Evolutionary conservation across 2,797 vertebrate genomes (phyloP), one percentile per base, ranked within the genome.

Genomic region (Phrynocephalus forsythii): DNA sequence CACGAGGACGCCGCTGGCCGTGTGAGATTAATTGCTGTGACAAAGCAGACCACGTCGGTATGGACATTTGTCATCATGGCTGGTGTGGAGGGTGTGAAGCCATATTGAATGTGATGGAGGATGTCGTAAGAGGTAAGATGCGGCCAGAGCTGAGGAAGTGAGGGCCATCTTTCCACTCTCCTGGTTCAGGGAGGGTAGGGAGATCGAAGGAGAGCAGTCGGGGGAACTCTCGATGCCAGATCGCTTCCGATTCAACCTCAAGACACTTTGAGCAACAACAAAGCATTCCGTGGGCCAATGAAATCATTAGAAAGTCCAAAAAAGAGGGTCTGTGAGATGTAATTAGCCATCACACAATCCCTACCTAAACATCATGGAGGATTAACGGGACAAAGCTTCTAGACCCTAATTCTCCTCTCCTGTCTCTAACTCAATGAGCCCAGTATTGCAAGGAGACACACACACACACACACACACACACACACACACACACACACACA

Each of bases 271-370:
- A 15, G 16, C 5, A 56, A 85, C 77, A 88, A 85, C 90, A 79
- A 13, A n/a, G 86, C 9, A 3, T 69, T 85, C 71, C 83, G 24
- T 38, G 77, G 38, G 5, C 56, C 90, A 90, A 76, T 82, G 63
- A 75, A 87, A 87, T 79, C 76, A 85, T 86, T 26, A 26, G 30
- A 30, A 73, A 15, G 79, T 24, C 38, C 2, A 56, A 86, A 85
- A 9, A 6, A 16, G 8, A 6, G 86, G 67, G 52, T 33, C 26
- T 66, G 50, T 2, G 38, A 66, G 71, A 87, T 75, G 79, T 87
- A 87, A 87, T 87, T 87, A 87, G 86, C 69, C 79, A 82, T 66
- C 56, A n/a, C 71, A 87, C 26, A 24, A 66, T 78, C 83, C 84
- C 92, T 60, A 82, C 3, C 0, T 76, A 88, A 33, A 85, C 13